Base-by-base conservation (phyloP, 53 echinoderm and acorn worm species). In the Zoroaster sp. region DNA sequence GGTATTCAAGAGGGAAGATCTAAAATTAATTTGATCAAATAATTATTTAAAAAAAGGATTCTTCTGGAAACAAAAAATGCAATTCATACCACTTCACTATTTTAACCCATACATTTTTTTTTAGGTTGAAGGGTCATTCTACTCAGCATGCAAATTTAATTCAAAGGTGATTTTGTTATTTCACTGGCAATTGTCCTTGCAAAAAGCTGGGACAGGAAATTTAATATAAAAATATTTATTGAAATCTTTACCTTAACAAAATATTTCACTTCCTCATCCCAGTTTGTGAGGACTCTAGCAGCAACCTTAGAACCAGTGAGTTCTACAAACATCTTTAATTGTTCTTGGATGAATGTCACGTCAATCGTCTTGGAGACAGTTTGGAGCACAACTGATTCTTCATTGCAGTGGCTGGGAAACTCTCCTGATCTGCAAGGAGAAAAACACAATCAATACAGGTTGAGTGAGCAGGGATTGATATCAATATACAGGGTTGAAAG, bases 1-100 rank as follows among this genome's bases (percentile, higher is more conserved):
- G 74, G 90, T 99, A 99, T 69, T 99, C 96, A 78, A 93, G 36
- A 18, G 99, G 99, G 72, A 99, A 99, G 13, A 99, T 94, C 99
- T 99, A 70, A 18, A 89, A 40, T 7, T 23, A n/a, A n/a, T n/a
- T n/a, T n/a, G n/a, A n/a, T n/a, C n/a, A n/a, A n/a, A n/a, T n/a
- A n/a, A n/a, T n/a, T n/a, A n/a, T n/a, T n/a, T n/a, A n/a, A n/a
- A n/a, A n/a, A n/a, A n/a, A n/a, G n/a, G n/a, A n/a, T n/a, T n/a
- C n/a, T n/a, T n/a, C n/a, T n/a, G n/a, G n/a, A n/a, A n/a, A 78
- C 25, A 75, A 74, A 74, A 25, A 20, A 74, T 40, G 18, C 35
- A 38, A 20, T 74, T 74, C 40, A 7, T 20, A 20, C 8, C 7
- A n/a, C 15, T 42, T 74, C n/a, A n/a, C n/a, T n/a, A n/a, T n/a